Evolutionary conservation across 2,113 vertebrate genomes (phyloP).

Genomic region (Osmerus eperlanus): DNA sequence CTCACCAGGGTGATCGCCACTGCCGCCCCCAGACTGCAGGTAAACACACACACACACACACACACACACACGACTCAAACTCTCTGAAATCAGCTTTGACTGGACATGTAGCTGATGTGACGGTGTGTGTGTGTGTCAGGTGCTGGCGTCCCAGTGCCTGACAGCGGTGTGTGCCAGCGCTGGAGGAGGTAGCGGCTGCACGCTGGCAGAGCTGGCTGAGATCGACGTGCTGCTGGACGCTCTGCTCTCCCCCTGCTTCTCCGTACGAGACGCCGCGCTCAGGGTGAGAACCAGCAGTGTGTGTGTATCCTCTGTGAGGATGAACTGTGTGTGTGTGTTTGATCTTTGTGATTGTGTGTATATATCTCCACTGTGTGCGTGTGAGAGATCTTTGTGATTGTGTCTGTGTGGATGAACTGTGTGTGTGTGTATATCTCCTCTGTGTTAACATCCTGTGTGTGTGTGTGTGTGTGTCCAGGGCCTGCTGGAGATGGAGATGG

Average conservation of each 20-base stretch:
- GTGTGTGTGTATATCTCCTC: background rate
- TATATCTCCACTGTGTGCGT: background rate
- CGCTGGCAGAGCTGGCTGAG: conserved; percentile 90
- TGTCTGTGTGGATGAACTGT: background rate
- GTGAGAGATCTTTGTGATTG: background rate
- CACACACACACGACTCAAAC: background rate
- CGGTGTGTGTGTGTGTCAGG: conserved; percentile 65
- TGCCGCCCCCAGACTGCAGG: conserved; percentile 86
- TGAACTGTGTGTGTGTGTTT: background rate
- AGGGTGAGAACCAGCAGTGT: conserved; percentile 77
- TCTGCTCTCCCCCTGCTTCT: conserved; percentile 87
- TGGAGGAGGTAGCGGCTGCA: conserved; percentile 82
- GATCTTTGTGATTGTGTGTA: background rate
- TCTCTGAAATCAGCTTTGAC: no score
- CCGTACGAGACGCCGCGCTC: conserved; percentile 88
- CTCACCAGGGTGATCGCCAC: conserved; percentile 85
- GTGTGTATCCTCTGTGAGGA: no score
- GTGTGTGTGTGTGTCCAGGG: conserved; percentile 70
- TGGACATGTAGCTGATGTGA: no score
- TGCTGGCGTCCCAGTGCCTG: conserved; percentile 86
- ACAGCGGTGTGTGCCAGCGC: conserved; percentile 85
- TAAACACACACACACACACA: conserved; percentile 38
- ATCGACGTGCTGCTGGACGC: conserved; percentile 86
- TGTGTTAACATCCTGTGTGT: background rate
- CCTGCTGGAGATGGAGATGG: conserved; percentile 90